These are phyloP conservation scores for Apamea sordens DNA, from an alignment of 2,888 invertebrate species.

Conservation along the genomic window DNA sequence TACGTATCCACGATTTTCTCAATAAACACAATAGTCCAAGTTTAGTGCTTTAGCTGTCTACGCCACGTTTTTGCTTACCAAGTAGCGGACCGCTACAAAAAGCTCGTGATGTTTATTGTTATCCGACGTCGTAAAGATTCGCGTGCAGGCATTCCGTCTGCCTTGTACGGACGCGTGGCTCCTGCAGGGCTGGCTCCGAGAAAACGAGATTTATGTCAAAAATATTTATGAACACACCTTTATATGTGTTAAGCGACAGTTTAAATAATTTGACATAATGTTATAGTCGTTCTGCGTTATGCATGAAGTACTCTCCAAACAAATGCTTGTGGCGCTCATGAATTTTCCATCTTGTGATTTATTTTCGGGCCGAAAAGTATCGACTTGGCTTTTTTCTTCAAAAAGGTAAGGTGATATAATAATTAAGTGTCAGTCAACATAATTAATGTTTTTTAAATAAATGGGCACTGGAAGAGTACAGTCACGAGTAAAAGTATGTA, in stretches of 20 bases:
- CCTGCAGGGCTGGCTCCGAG: conserved; percentile 63
- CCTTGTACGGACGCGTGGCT: conserved; percentile 68
- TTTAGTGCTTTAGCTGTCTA: conserved; percentile 60
- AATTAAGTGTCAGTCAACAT: conserved; percentile 24
- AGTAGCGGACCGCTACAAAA: conserved; percentile 68
- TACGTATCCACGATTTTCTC: conserved; percentile 41
- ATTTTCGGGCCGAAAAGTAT: conserved; percentile 31
- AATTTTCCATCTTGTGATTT: conserved; percentile 53
- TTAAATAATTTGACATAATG: conserved; percentile 62
- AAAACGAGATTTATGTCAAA: conserved; percentile 57
- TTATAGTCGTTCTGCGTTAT: conserved; percentile 46
- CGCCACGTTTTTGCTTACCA: conserved; percentile 66
- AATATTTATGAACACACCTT: conserved; percentile 61
- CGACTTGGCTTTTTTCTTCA: conserved; percentile 26
- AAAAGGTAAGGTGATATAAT: conserved; percentile 37
- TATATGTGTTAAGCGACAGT: conserved; percentile 52
- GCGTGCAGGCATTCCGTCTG: conserved; percentile 69
- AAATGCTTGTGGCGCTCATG: conserved; percentile 47
- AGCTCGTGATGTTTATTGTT: conserved; percentile 78
- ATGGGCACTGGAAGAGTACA: conserved; percentile 28
- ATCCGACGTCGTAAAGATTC: conserved; percentile 74
- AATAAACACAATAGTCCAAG: conserved; percentile 55
- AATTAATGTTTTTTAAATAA: conserved; percentile 16
- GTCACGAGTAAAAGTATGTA: too few species aligned
- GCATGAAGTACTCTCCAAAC: conserved; percentile 34